phyloP scores from a whole-genome alignment of 2,113 vertebrate genomes.

The Melanostigma gelatinosum region DNA sequence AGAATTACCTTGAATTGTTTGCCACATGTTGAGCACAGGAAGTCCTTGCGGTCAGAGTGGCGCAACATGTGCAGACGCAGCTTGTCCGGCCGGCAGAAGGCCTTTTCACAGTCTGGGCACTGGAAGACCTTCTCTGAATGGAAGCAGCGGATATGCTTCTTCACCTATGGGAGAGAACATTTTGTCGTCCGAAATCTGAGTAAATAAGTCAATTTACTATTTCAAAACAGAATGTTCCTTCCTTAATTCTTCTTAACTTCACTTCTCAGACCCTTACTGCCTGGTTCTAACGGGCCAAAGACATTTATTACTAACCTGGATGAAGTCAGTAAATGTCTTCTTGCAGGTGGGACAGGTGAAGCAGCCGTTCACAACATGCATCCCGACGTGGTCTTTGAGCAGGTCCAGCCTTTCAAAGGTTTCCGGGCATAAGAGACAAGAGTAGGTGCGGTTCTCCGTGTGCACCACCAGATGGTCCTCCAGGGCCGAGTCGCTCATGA shows the following conservation, averaged over 20 bases:
- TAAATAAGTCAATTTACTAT: neutral
- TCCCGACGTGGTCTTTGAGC: constrained; percentile 92
- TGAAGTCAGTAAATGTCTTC: constrained; percentile 95
- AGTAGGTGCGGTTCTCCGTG: constrained; percentile 92
- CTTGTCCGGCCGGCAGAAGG: constrained; percentile 97
- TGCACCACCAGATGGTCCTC: constrained; percentile 96
- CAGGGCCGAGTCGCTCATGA: constrained; percentile 87
- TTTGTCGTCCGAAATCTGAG: neutral
- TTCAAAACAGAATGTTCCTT: neutral
- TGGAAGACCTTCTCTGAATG: constrained; percentile 98
- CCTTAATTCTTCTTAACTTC: neutral
- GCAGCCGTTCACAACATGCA: constrained; percentile 90
- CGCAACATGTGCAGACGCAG: constrained; percentile 96
- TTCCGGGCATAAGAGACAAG: constrained; percentile 93
- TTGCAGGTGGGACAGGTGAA: constrained; percentile 97
- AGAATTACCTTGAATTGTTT: constrained; percentile 95
- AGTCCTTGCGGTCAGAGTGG: constrained; percentile 97
- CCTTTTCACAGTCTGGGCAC: constrained; percentile 95
- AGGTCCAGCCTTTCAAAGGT: constrained; percentile 94
- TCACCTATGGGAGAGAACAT: constrained; percentile 83
- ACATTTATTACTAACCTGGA: constrained; percentile 86
- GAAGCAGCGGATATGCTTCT: constrained; percentile 97
- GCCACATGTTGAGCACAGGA: constrained; percentile 97
- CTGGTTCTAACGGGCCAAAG: neutral
- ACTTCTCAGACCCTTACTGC: neutral